Percentiles rank a stretch among this genome's conserved stretches.
Conservation (phyloP, 2,888 invertebrate genomes). For the Crematogaster levior region DNA sequence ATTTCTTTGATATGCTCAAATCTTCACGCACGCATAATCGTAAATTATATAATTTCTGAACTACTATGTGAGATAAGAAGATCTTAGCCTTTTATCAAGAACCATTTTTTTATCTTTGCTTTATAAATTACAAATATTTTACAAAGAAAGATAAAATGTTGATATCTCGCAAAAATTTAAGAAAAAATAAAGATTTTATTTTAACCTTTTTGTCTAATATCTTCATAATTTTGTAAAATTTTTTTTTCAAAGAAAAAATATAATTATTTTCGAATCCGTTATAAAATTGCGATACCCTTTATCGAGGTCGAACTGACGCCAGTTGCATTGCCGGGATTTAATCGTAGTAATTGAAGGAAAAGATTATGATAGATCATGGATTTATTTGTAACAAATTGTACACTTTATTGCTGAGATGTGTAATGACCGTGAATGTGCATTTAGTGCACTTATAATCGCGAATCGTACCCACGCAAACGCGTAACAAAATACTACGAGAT, state of each 20-base stretch:
- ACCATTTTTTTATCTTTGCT: neutral
- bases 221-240: neutral
- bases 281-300: slow-evolving; percentile 18
- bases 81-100: neutral
- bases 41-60: neutral
- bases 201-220: neutral
- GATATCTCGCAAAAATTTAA: neutral
- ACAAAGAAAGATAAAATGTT: neutral
- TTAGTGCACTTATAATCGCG: neutral
- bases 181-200: neutral
- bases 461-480: neutral
- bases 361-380: neutral
- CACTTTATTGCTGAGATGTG: neutral
- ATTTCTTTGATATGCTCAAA: neutral
- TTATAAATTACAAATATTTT: neutral
- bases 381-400: neutral
- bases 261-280: slow-evolving; percentile 10
- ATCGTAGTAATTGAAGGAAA: slow-evolving; percentile 10
- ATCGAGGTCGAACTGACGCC: neutral
- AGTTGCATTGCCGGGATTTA: neutral
- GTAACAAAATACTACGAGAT: neutral
- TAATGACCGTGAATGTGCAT: neutral
- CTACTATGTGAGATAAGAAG: neutral
- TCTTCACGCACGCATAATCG: neutral
- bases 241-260: neutral